Conservation (phyloP, 2,113 vertebrate genomes). For the Alligator sinensis region DNA sequence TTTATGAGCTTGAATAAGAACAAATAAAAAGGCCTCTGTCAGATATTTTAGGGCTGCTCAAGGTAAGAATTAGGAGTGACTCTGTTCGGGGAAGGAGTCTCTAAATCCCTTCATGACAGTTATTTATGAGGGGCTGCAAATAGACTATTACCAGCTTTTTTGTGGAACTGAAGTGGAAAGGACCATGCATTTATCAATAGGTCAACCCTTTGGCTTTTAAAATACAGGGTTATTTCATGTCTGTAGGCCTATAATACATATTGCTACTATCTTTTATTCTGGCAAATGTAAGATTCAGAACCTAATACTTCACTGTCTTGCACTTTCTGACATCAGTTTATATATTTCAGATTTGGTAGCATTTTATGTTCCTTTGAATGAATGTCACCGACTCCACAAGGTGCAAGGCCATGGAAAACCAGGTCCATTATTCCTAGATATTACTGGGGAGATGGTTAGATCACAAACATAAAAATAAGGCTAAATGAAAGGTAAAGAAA, state of each 20-base stretch:
- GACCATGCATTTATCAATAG: background rate
- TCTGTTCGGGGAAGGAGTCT: background rate
- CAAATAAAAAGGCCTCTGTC: constrained; percentile 24
- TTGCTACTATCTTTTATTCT: background rate
- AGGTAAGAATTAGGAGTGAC: constrained; percentile 25
- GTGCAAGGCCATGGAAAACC: background rate
- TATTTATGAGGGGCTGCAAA: background rate
- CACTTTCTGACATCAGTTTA: background rate
- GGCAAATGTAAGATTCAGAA: background rate
- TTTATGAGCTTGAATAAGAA: constrained; percentile 24
- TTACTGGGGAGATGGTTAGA: background rate
- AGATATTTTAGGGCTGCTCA: background rate
- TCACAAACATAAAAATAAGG: background rate
- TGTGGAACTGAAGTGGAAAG: background rate
- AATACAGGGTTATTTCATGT: background rate
- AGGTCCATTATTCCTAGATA: background rate
- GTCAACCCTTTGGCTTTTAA: background rate
- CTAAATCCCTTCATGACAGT: background rate
- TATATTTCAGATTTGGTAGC: background rate
- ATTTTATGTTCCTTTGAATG: background rate
- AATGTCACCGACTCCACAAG: background rate
- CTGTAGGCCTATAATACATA: rapidly evolving
- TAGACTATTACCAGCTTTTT: background rate
- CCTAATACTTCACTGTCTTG: background rate
- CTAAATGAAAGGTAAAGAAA: background rate